Conservation (phyloP, 2,797 vertebrate species). For the Neosalanx taihuensis region DNA sequence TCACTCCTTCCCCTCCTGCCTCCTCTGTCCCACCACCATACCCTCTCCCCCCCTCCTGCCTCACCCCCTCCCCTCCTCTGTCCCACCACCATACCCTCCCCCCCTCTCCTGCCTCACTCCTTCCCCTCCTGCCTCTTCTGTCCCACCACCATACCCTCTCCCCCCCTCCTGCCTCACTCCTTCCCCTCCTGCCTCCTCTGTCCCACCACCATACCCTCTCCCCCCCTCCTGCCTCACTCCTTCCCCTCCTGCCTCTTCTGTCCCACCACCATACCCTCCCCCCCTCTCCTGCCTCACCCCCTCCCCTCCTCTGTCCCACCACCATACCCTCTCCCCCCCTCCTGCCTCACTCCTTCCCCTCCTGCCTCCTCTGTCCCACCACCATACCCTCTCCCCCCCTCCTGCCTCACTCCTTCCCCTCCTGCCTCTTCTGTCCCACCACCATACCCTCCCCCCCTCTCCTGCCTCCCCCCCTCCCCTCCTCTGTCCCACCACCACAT, state of each 20-base stretch:
- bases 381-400: too few species aligned
- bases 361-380: neutral
- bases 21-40: neutral
- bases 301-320: too few species aligned
- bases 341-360: neutral
- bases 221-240: neutral
- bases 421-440: too few species aligned
- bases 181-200: neutral
- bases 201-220: neutral
- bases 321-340: conserved; percentile 14
- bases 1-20: neutral
- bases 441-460: conserved; percentile 9
- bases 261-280: too few species aligned
- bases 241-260: too few species aligned
- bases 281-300: conserved; percentile 25
- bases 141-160: too few species aligned
- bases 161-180: conserved; percentile 28
- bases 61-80: too few species aligned
- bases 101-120: conserved; percentile 25
- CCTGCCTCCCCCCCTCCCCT: neutral
- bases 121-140: too few species aligned
- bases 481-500: too few species aligned
- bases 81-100: too few species aligned
- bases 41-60: neutral
- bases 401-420: neutral